phyloP scores from a whole-genome alignment of 2,113 vertebrate genomes.

The Athene noctua region DNA sequence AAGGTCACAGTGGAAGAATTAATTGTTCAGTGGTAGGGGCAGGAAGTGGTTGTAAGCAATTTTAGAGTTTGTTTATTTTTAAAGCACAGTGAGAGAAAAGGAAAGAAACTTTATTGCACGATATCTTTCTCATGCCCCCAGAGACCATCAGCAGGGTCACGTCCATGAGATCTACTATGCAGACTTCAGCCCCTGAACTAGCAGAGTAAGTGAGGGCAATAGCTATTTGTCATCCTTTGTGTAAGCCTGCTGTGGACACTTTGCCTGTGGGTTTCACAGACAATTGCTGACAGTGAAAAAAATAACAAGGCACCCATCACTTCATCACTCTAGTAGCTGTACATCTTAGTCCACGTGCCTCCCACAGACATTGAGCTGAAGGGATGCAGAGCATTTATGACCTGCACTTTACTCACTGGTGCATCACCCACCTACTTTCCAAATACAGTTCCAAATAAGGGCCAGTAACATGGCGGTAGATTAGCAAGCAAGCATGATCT shows the following conservation, averaged over 20 bases:
- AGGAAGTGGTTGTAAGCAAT: conserved; percentile 17
- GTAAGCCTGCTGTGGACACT: background rate
- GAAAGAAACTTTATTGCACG: background rate
- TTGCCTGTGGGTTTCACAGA: background rate
- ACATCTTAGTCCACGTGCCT: background rate
- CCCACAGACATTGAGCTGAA: background rate
- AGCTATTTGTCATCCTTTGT: conserved; percentile 1
- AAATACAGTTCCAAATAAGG: background rate
- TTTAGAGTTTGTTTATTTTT: background rate
- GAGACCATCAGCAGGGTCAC: background rate
- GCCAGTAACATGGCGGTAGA: background rate
- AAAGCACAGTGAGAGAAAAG: background rate
- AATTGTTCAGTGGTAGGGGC: background rate
- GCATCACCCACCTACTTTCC: background rate
- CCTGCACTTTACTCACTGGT: background rate
- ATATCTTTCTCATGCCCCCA: background rate
- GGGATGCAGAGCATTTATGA: background rate
- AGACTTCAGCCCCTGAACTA: background rate
- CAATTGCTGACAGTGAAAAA: background rate
- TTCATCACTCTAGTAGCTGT: background rate
- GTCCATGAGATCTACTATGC: background rate
- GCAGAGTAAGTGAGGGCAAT: background rate
- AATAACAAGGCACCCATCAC: background rate
- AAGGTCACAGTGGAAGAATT: background rate
- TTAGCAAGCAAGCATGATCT: background rate